Conservation (phyloP, 2,888 invertebrate genomes). For the Cerastis leucographa region DNA sequence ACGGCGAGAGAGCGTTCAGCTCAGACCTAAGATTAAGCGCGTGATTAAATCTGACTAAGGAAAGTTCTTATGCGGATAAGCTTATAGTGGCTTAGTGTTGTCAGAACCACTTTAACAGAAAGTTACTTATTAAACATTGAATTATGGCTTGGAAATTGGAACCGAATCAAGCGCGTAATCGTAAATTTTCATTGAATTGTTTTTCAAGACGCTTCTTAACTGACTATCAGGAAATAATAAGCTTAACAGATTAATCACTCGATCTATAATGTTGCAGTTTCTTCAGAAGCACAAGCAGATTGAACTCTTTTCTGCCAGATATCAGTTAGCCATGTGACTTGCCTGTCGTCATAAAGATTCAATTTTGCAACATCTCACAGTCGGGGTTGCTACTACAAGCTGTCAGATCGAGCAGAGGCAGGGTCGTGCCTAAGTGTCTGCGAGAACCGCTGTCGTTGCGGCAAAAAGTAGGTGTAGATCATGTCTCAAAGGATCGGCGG, state of each 20-base stretch:
- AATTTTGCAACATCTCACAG: slow-evolving; percentile 9
- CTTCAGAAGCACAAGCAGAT: slow-evolving; percentile 3
- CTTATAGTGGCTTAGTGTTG: slow-evolving; percentile 41
- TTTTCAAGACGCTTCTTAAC: not conserved
- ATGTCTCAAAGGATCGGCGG: not conserved
- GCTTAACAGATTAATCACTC: not conserved
- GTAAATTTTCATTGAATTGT: slow-evolving; percentile 7
- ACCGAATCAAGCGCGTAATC: slow-evolving; percentile 49
- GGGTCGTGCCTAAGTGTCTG: slow-evolving; percentile 32
- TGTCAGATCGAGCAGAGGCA: slow-evolving; percentile 5
- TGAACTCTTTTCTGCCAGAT: not conserved
- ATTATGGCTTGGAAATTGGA: slow-evolving; percentile 38
- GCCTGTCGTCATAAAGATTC: not conserved
- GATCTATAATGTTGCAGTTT: not conserved
- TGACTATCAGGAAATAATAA: slow-evolving; percentile 3
- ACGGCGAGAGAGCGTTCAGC: slow-evolving; percentile 48
- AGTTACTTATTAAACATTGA: slow-evolving; percentile 43
- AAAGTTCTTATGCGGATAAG: slow-evolving; percentile 58
- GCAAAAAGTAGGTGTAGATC: not conserved
- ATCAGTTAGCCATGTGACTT: not conserved
- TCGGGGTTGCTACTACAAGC: not conserved
- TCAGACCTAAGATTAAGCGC: slow-evolving; percentile 53
- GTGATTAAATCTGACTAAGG: slow-evolving; percentile 61
- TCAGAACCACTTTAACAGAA: slow-evolving; percentile 46
- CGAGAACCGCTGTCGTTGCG: slow-evolving; percentile 22